A percentile compares a stretch with the other conserved stretches of the same genome.
Evolutionary conservation across 2,888 invertebrate species (phyloP).

Genomic region (Microplitis deprimator): DNA sequence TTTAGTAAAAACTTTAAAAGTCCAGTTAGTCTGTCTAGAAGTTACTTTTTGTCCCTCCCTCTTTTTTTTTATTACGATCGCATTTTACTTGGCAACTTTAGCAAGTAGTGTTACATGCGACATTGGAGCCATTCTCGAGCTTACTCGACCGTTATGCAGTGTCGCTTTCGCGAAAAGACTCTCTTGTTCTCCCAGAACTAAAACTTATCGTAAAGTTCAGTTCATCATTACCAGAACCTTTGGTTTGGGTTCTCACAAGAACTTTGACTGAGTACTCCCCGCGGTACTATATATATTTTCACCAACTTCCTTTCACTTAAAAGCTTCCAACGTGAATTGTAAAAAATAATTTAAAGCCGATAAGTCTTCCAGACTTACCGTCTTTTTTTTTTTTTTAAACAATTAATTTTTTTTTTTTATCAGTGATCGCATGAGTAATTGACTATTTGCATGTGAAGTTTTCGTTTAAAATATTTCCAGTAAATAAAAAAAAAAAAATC

Average conservation of each 20-base stretch:
- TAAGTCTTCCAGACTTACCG: slow-evolving; percentile 40
- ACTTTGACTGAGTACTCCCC: slow-evolving; percentile 18
- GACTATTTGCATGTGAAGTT: not conserved
- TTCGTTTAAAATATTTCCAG: not conserved
- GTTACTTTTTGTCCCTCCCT: slow-evolving; percentile 17
- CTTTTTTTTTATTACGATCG: slow-evolving; percentile 19
- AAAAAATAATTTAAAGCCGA: slow-evolving; percentile 40
- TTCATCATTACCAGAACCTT: slow-evolving; percentile 57
- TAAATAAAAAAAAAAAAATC: not conserved
- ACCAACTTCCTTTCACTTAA: slow-evolving; percentile 48
- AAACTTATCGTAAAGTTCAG: slow-evolving; percentile 54
- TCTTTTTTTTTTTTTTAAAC: slow-evolving; percentile 19
- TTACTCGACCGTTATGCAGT: slow-evolving; percentile 27
- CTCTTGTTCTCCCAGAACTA: slow-evolving; percentile 28
- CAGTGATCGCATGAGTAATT: not conserved
- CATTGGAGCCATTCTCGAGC: slow-evolving; percentile 37
- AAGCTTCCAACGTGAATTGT: slow-evolving; percentile 39
- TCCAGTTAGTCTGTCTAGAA: slow-evolving; percentile 28
- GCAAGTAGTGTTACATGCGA: slow-evolving; percentile 48
- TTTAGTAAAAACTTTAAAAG: slow-evolving; percentile 51
- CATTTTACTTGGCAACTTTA: slow-evolving; percentile 48
- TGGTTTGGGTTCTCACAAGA: slow-evolving; percentile 6
- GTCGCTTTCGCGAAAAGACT: slow-evolving; percentile 34
- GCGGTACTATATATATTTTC: slow-evolving; percentile 43
- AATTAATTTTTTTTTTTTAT: slow-evolving; percentile 15